A percentile compares a stretch with the other conserved stretches of the same genome.
Evolutionary conservation across 2,113 vertebrate genomes (phyloP).

Genomic region (Camelus bactrianus): DNA sequence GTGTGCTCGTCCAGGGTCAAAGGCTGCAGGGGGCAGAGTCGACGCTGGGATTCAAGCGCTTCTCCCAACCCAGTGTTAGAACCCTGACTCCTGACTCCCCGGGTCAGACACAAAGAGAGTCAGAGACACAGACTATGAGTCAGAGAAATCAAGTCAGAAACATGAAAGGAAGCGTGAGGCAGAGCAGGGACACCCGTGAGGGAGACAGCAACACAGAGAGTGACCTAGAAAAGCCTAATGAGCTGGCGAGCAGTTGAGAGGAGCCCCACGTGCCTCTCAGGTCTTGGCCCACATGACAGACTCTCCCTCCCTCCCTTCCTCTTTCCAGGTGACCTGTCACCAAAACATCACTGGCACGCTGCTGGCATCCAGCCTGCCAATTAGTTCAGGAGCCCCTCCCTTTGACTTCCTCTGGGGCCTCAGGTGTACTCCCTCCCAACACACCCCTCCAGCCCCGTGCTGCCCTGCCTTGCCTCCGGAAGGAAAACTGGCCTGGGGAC

Average conservation of each 20-base stretch:
- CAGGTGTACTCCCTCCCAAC: neutral
- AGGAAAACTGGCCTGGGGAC: neutral
- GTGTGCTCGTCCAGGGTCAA: neutral
- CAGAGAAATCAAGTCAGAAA: constrained; percentile 54
- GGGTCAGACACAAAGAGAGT: neutral
- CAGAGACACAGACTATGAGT: neutral
- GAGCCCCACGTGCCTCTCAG: neutral
- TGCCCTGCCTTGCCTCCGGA: neutral
- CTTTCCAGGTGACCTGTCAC: constrained; percentile 38
- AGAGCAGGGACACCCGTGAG: neutral
- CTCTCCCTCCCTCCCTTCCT: constrained; percentile 38
- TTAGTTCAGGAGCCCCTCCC: constrained; percentile 61
- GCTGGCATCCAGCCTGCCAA: constrained; percentile 58
- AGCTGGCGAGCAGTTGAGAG: neutral
- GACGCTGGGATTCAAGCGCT: no score
- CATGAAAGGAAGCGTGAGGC: constrained; percentile 30
- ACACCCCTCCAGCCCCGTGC: neutral
- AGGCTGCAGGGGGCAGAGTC: neutral
- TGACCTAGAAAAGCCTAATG: constrained; percentile 59
- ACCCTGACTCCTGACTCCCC: neutral
- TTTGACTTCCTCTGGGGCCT: neutral
- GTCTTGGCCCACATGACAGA: neutral
- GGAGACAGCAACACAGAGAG: neutral
- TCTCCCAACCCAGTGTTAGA: neutral
- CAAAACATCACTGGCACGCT: constrained; percentile 71